Evolutionary conservation across 2,888 invertebrate genomes (phyloP), one percentile per base, ranked within the genome.

Genomic region (Archips crataeganus): DNA sequence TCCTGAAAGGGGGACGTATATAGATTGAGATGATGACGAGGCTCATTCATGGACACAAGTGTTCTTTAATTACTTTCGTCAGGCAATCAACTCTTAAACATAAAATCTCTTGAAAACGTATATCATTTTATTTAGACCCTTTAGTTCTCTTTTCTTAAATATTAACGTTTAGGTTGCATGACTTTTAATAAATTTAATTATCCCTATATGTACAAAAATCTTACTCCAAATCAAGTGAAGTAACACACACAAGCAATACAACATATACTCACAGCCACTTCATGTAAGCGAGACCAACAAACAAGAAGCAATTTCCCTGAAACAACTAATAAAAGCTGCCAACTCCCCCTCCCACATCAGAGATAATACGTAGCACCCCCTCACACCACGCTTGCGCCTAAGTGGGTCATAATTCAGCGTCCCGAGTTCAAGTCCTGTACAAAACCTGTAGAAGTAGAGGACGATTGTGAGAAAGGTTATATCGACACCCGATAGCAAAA

Each of bases 301-400:
- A 84, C 84, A 84, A 84, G 83, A 82, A 82, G 84, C 81, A 85
- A 85, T 85, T 83, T 82, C 81, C 81, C 80, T 80, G 83, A 82
- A 83, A 83, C 83, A 79, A 78, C 83, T 85, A 85, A 86, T 85
- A 85, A 83, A 80, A 81, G 80, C 82, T 77, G 69, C 75, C 75
- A 60, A 74, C 54, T n/a, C 62, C 69, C 63, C 73, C 65, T 47
- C 62, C 51, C 42, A 23, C 42, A 61, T 32, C 36, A 23, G 71
- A 47, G 60, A 71, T 65, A 49, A 66, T 64, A 42, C 36, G 32
- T 32, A 13, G 66, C 32, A 15, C 13, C 67, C n/a, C 45, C 32
- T 34, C 9, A 23, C 23, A n/a, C 23, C 23, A 54, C 32, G 32
- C 57, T 32, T 3, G 32, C 32, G 45, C 64, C 49, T 47, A 8